Base-by-base conservation (phyloP, 2,113 vertebrate genomes). In the Toxostoma redivivum region DNA sequence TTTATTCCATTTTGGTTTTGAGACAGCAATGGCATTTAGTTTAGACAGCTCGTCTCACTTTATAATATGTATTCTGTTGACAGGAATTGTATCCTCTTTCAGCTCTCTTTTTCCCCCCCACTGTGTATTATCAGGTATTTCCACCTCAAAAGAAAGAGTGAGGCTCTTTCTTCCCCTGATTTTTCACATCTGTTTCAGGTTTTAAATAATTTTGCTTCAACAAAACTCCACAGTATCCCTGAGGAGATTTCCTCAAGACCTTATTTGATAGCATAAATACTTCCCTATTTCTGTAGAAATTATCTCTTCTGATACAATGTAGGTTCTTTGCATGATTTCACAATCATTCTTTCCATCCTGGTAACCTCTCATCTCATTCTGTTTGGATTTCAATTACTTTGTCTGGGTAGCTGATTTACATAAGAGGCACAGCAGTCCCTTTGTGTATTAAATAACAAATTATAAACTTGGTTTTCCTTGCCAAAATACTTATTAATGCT, bases 401-500 rank as follows among this genome's bases (percentile, higher is more conserved):
- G 76, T 95, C 83, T 73, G 40, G 10, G 11, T 28, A 60, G 67
- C 38, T 92, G 76, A 93, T 96, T 95, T 96, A 80, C 85, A 88
- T 92, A 90, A 95, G 64, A 88, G 61, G 51, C 88, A 92, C 85
- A 71, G 65, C 50, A 65, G 23, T 83, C 28, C 80, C 57, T 51
- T 73, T 71, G 67, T 83, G 88, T 60, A 90, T 86, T 78, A 85
- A 95, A 78, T 80, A 90, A 69, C 74, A 90, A 95, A 95, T 87
- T 58, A 90, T 54, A 51, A 92, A 88, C 56, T 73, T 16, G 0
- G 1, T 44, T 80, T 90, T 88, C 56, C 56, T 70, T 53, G 79
- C 71, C 85, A 93, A 95, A 86, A 94, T 70, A 35, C 73, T 88
- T 77, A 33, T 66, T 80, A 47, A 74, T 90, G 60, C 16, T 71